phyloP scores from a whole-genome alignment of 2,113 vertebrate genomes.

The Crotalus viridis region DNA sequence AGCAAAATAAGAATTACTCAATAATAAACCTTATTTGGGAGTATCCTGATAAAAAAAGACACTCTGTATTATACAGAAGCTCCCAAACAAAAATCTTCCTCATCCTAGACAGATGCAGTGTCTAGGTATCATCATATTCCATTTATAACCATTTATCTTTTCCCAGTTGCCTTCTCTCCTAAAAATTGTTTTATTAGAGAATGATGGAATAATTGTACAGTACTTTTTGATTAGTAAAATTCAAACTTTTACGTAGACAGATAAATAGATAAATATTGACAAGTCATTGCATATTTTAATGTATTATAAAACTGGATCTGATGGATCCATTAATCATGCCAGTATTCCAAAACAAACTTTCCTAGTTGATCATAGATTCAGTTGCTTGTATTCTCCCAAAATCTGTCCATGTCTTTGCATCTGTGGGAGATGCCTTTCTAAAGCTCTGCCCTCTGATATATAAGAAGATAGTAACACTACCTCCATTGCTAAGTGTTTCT shows the following conservation, averaged over 20 bases:
- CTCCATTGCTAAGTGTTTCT: not conserved
- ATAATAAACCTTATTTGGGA: not conserved
- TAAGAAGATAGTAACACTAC: not conserved
- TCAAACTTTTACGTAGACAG: not conserved
- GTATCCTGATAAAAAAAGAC: not conserved
- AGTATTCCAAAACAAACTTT: not conserved
- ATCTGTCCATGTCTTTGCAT: not conserved
- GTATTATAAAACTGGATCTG: not conserved
- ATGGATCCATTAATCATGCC: not conserved
- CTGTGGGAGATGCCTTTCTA: not conserved
- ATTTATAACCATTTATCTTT: not conserved
- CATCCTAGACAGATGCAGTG: not conserved
- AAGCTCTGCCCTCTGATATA: not conserved
- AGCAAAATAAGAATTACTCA: not conserved
- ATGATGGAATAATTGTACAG: not conserved
- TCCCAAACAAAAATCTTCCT: not conserved
- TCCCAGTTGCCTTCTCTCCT: not conserved
- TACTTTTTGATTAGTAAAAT: not conserved
- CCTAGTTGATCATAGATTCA: not conserved
- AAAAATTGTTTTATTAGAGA: not conserved
- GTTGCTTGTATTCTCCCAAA: not conserved
- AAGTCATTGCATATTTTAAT: not conserved
- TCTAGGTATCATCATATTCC: not conserved
- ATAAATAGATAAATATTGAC: not conserved
- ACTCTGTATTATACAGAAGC: not conserved